Evolutionary conservation across 2,797 vertebrate genomes (phyloP).

Genomic region (Phoeniculus purpureus): DNA sequence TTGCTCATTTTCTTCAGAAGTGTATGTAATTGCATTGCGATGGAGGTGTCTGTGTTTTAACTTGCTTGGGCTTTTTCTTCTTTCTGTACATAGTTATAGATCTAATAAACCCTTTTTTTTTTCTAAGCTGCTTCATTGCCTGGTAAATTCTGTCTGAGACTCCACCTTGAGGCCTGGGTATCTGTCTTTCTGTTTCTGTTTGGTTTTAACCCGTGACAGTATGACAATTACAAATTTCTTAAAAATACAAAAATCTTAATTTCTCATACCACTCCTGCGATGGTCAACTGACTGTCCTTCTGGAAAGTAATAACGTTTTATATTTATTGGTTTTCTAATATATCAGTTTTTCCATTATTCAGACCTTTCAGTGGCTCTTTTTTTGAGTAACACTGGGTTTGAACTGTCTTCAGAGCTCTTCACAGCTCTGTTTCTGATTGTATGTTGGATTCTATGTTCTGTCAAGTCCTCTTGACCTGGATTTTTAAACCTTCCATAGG

Average conservation of each 20-base stretch:
- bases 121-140: not conserved
- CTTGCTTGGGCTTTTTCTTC: too few relatives aligned
- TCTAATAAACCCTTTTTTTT: not conserved
- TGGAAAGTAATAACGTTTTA: constrained; percentile 21
- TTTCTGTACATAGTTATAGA: too few relatives aligned
- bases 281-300: not conserved
- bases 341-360: not conserved
- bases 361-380: not conserved
- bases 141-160: too few relatives aligned
- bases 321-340: constrained; percentile 15
- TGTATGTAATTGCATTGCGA: too few relatives aligned
- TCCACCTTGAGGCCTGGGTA: too few relatives aligned
- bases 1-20: too few relatives aligned
- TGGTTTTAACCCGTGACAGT: too few relatives aligned
- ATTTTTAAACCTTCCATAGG: constrained; percentile 27
- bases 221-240: too few relatives aligned
- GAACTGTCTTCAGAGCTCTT: constrained; percentile 41
- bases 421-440: constrained; percentile 38
- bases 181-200: too few relatives aligned
- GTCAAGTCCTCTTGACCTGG: constrained; percentile 32
- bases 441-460: constrained; percentile 40
- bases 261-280: not conserved
- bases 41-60: too few relatives aligned
- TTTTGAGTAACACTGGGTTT: constrained; percentile 3
- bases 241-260: not conserved